phyloP scores from a whole-genome alignment of 2,797 vertebrate species.

The Octomys mimax region DNA sequence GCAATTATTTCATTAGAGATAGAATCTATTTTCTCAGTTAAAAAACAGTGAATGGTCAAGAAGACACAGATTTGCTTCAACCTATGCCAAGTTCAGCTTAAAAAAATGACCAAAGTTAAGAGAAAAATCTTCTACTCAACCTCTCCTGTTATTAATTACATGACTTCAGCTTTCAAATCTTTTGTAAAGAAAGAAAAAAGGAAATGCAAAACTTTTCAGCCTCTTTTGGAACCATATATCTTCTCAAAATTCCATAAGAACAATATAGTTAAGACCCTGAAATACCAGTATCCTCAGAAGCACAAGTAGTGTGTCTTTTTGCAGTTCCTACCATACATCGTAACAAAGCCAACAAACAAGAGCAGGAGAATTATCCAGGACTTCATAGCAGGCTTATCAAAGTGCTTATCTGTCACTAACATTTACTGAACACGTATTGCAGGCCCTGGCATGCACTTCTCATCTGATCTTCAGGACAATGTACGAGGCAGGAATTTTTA shows the following conservation, averaged over 20 bases:
- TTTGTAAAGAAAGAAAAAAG: conserved; percentile 57
- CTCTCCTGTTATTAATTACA: conserved; percentile 77
- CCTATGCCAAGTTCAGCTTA: conserved; percentile 70
- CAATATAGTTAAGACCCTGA: background rate
- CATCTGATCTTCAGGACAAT: background rate
- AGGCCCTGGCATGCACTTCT: background rate
- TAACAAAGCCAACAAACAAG: conserved; percentile 29
- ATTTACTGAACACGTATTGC: background rate
- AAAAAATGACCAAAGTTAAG: conserved; percentile 63
- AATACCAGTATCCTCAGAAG: conserved; percentile 31
- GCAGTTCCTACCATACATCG: background rate
- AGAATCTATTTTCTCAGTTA: conserved; percentile 79
- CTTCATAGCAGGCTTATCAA: background rate
- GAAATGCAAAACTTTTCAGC: conserved; percentile 63
- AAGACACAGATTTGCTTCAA: conserved; percentile 76
- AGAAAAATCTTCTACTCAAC: conserved; percentile 80
- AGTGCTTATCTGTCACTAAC: background rate
- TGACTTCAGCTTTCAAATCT: conserved; percentile 72
- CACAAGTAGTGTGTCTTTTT: background rate
- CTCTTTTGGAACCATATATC: conserved; percentile 57
- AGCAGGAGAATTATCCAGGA: background rate
- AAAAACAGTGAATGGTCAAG: conserved; percentile 70
- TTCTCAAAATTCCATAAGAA: conserved; percentile 72
- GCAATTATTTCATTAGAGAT: conserved; percentile 79
- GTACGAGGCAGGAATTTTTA: background rate